These are phyloP conservation scores for Drosophila eugracilis DNA, from an alignment of 1,140 invertebrate species.

Conservation along the genomic window DNA sequence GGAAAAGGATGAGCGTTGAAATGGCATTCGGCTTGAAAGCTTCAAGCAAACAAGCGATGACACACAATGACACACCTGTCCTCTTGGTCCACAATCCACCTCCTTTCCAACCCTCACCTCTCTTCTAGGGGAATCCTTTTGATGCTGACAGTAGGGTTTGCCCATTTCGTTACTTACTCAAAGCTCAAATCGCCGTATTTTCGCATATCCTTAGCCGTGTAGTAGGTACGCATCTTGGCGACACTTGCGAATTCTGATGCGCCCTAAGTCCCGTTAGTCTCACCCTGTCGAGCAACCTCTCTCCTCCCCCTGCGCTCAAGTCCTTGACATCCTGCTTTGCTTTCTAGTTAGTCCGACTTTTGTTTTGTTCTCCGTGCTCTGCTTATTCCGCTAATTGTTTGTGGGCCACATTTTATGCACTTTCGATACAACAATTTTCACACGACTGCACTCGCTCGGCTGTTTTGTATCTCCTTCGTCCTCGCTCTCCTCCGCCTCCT, in stretches of 20 bases:
- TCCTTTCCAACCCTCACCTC: background rate
- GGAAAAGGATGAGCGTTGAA: conserved; percentile 43
- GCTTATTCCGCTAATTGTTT: conserved; percentile 53
- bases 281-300: background rate
- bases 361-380: conserved; percentile 22
- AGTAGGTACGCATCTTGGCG: conserved; percentile 72
- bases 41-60: conserved; percentile 56
- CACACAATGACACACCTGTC: conserved; percentile 41
- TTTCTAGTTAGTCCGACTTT: conserved; percentile 17
- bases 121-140: conserved; percentile 2
- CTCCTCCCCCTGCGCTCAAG: conserved; percentile 18
- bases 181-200: conserved; percentile 81
- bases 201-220: conserved; percentile 70
- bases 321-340: conserved; percentile 69
- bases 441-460: conserved; percentile 42
- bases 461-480: background rate
- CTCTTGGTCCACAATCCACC: background rate
- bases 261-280: conserved; percentile 23
- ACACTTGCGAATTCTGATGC: conserved; percentile 34
- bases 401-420: conserved; percentile 62
- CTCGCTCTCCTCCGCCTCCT: background rate
- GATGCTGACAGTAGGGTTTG: background rate
- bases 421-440: conserved; percentile 68
- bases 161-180: conserved; percentile 65
- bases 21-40: conserved; percentile 58